These are phyloP conservation scores for Pycnonotus jocosus DNA, from an alignment of 2,113 vertebrate species.

Conservation along the genomic window DNA sequence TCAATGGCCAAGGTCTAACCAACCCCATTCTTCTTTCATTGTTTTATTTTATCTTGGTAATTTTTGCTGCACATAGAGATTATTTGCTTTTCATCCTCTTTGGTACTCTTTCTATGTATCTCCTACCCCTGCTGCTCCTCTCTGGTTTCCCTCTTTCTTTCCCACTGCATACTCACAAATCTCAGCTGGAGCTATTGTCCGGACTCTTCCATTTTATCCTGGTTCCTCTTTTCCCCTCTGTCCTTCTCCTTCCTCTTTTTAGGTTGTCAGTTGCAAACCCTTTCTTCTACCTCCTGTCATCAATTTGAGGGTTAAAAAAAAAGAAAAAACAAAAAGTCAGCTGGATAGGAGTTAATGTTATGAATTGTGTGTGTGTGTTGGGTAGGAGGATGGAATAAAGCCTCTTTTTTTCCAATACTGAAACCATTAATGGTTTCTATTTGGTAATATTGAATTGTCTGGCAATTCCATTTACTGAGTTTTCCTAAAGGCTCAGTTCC, in stretches of 20 bases:
- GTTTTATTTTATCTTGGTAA: background rate
- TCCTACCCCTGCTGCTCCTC: background rate
- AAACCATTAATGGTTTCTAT: background rate
- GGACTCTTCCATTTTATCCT: background rate
- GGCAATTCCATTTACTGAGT: background rate
- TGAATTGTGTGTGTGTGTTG: background rate
- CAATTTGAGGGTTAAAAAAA: background rate
- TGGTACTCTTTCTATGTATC: background rate
- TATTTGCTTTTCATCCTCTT: background rate
- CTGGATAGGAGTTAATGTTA: background rate
- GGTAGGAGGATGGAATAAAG: background rate
- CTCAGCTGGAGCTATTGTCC: background rate
- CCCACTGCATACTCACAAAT: background rate
- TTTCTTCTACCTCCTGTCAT: background rate
- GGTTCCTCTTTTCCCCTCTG: background rate
- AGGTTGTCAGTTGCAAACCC: background rate
- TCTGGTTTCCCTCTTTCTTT: background rate
- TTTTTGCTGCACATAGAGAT: background rate
- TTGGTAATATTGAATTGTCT: background rate
- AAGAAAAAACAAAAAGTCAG: background rate
- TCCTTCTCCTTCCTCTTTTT: background rate
- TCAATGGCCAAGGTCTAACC: background rate
- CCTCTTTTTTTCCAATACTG: background rate
- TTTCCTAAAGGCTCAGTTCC: background rate
- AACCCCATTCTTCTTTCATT: background rate